phyloP scores from a whole-genome alignment of 2,888 invertebrate genomes.

The Horisme vitalbata region DNA sequence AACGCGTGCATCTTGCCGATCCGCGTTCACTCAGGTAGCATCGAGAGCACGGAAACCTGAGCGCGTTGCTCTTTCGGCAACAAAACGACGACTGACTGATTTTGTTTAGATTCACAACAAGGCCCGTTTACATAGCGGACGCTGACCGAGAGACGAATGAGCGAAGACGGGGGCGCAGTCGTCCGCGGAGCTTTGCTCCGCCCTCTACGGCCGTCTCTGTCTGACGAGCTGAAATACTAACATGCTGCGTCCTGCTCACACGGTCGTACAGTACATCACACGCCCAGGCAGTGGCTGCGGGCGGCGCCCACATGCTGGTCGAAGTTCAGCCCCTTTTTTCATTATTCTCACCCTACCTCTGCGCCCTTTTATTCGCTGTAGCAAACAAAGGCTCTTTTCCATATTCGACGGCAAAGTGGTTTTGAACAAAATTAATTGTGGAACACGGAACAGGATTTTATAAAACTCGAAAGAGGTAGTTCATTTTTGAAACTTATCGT shows the following conservation, averaged over 20 bases:
- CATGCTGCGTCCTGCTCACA: slow-evolving; percentile 34
- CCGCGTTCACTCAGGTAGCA: slow-evolving; percentile 67
- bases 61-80: slow-evolving; percentile 72
- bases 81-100: slow-evolving; percentile 85
- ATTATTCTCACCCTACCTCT: slow-evolving; percentile 53
- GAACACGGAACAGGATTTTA: slow-evolving; percentile 7
- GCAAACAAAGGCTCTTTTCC: slow-evolving; percentile 20
- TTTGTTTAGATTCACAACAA: slow-evolving; percentile 94
- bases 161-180: slow-evolving; percentile 67
- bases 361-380: slow-evolving; percentile 37
- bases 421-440: slow-evolving; percentile 13
- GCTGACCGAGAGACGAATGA: slow-evolving; percentile 79
- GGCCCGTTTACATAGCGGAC: slow-evolving; percentile 89
- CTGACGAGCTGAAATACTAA: slow-evolving; percentile 24
- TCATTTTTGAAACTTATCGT: no score
- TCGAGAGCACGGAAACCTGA: slow-evolving; percentile 61
- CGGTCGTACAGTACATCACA: slow-evolving; percentile 28
- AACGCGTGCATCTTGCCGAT: slow-evolving; percentile 90
- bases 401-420: slow-evolving; percentile 20
- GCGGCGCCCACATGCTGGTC: slow-evolving; percentile 45
- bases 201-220: slow-evolving; percentile 47
- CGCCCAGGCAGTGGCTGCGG: slow-evolving; percentile 45
- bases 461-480: no score
- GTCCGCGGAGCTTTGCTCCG: slow-evolving; percentile 46
- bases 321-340: slow-evolving; percentile 44